Base-by-base conservation (phyloP, 2,113 vertebrate genomes). In the Catagonus wagneri region DNA sequence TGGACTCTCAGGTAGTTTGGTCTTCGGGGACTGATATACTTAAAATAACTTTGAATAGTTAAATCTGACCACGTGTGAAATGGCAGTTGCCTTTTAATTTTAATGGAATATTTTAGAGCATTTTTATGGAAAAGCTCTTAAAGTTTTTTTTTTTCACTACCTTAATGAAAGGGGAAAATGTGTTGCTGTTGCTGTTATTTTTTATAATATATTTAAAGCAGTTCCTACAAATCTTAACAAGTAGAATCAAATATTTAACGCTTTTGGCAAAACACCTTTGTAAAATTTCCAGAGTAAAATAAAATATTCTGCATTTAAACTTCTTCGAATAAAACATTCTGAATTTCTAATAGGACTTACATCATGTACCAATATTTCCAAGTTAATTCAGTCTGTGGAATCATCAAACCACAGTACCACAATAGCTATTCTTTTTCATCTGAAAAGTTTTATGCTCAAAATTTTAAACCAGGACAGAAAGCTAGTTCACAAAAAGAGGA, bases 31-130 rank as follows among this genome's bases (percentile, higher is more conserved):
- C 97, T 92, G 84, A 93, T 95, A 97, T 94, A 75, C 94, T 87
- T 80, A 97, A 95, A 89, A 23, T 97, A 98, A 96, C 97, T 97
- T 97, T 89, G 92, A 98, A 97, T 97, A 98, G 98, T 98, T 98
- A 99, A 99, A 98, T 94, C 96, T 98, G 97, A 98, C 97, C 96
- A 98, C 83, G 98, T 98, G 98, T 98, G 97, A 98, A 98, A 98
- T 96, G 87, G 97, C 95, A 98, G 95, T 96, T 97, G 95, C 97
- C 97, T 98, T 97, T 98, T 97, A 92, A 97, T 98, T 98, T 96
- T 98, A 98, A 98, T 97, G 93, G 96, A 97, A 98, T 97, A 98
- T 98, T 98, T 98, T 97, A 97, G 90, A 95, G 93, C 86, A 80
- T 96, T 76, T 71, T 27, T 97, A 98, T 97, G 76, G 97, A 93